Base-by-base conservation (phyloP, 2,888 invertebrate species). In the Tinea trinotella region DNA sequence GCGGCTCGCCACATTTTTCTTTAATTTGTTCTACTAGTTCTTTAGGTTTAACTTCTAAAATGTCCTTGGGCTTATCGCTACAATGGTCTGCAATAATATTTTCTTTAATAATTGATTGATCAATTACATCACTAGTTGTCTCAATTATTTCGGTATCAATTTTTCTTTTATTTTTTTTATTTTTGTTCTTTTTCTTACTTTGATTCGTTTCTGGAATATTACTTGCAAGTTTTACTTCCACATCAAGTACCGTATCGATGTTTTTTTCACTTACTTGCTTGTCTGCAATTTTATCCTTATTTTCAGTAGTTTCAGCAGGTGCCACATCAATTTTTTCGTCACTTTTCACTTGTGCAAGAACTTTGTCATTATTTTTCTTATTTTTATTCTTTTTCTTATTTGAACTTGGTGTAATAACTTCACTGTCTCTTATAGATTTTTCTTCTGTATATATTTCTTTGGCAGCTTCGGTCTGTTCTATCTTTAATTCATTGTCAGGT, bases 311-410 rank as follows among this genome's bases (percentile, higher is more conserved):
- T n/a, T 36, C 36, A 5, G 7, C 12, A 36, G 36, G 12, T n/a
- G 6, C 12, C 12, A 36, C 12, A 36, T 53, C 56, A 17, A 30
- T 13, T n/a, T 34, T 53, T 20, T 52, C 54, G 56, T 56, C 55
- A 4, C 17, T 13, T 5, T 12, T 17, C 4, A 50, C 46, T 49
- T 59, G 46, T 5, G 55, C 56, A 36, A 52, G 55, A 34, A 40
- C 52, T 34, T 52, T 54, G 36, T 59, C 58, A 40, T 48, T 54
- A 12, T 58, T 56, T 58, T 76, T 76, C 56, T 80, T 72, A 52
- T 58, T 70, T 59, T 83, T 81, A 40, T 74, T 79, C 64, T 82
- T 83, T 67, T 83, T 83, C 64, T 80, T 83, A 52, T 78, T 69
- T 35, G 67, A 65, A 55, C 64, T 68, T 6, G 78, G 75, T 3